Base-by-base conservation (phyloP, 2,113 vertebrate genomes). In the Balaeniceps rex region DNA sequence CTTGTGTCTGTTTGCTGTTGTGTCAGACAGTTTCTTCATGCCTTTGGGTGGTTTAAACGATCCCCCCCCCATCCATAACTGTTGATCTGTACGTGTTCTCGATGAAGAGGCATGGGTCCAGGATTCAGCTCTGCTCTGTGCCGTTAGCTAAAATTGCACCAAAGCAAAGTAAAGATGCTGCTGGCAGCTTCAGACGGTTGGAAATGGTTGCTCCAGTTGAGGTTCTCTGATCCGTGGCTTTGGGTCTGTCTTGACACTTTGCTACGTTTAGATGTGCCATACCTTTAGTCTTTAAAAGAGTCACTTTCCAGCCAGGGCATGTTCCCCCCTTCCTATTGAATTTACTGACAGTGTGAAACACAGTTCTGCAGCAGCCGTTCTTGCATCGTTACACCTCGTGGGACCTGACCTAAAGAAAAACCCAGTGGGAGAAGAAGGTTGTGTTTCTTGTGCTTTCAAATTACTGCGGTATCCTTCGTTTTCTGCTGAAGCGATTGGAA, bases 371-470 rank as follows among this genome's bases (percentile, higher is more conserved):
- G 28, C 72, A 77, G 47, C 81, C 7, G 2, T 49, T 83, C 24
- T 66, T 71, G 42, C 33, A 8, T 69, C 0, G 0, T 57, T 60
- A 2, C 24, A 4, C 34, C 24, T 81, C 1, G 0, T 42, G 77
- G 57, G 42, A 70, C 51, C 58, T 51, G 38, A 54, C 63, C 58
- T 38, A 47, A 47, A 36, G 9, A 11, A 70, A 19, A 47, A 72
- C 10, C 17, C 44, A 18, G 9, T 7, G 61, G 19, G 28, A 87
- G 60, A 83, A 69, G 54, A 3, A 8, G 38, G 12, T 18, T 38
- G 51, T 28, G 36, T 64, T 92, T 52, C 60, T 34, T 10, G 25
- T 69, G 72, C 44, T 70, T 78, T 78, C 36, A 13, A 3, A 21
- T 57, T 44, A 26, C 52, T 65, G 79, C 2, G 5, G 33, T 54